Conservation (phyloP, 2,888 invertebrate genomes). For the Poecilus cupreus region DNA sequence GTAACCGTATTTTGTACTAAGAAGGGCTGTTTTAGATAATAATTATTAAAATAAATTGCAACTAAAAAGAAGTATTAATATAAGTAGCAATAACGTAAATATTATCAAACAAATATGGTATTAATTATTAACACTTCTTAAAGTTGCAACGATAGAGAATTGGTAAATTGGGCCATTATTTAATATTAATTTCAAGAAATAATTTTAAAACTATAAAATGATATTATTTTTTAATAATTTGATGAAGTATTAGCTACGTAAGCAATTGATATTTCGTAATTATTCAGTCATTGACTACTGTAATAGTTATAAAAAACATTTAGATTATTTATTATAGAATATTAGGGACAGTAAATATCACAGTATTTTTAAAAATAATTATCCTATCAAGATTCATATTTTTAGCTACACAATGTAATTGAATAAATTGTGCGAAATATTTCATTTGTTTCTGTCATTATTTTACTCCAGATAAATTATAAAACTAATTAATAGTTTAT, state of each 20-base stretch:
- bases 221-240: not conserved
- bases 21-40: not conserved
- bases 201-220: not conserved
- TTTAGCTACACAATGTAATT: too few relatives aligned
- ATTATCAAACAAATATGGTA: not conserved
- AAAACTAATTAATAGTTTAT: not conserved
- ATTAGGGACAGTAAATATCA: too few relatives aligned
- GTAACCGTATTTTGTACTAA: not conserved
- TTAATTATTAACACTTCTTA: not conserved
- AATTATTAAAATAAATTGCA: not conserved
- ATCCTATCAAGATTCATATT: too few relatives aligned
- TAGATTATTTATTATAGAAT: too few relatives aligned
- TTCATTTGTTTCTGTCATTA: too few relatives aligned
- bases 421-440: too few relatives aligned
- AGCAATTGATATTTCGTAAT: constrained; percentile 22
- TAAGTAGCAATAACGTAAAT: not conserved
- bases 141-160: not conserved
- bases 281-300: too few relatives aligned
- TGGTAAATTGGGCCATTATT: not conserved
- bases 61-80: not conserved
- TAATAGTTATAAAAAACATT: not conserved
- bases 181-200: not conserved
- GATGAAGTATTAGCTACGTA: not conserved
- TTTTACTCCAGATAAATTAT: too few relatives aligned
- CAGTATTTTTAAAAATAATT: too few relatives aligned